These are phyloP conservation scores for Corythornis cristatus DNA, from an alignment of 2,113 vertebrate genomes.

Conservation along the genomic window DNA sequence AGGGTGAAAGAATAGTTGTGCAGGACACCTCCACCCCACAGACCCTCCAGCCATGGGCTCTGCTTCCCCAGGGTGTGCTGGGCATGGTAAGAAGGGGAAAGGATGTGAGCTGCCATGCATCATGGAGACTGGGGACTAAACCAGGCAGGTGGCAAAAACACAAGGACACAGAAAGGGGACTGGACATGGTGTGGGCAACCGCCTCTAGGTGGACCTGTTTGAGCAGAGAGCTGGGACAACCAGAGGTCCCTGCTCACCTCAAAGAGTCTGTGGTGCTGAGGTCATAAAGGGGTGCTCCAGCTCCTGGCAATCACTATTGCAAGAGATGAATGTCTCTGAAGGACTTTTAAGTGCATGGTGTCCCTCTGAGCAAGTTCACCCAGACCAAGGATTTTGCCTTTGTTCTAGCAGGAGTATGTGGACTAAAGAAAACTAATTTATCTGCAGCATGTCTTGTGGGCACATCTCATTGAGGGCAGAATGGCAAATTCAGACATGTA, in stretches of 20 bases:
- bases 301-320: not conserved
- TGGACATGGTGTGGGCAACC: not conserved
- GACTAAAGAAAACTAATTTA: not conserved
- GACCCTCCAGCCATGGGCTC: not conserved
- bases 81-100: not conserved
- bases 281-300: not conserved
- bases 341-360: not conserved
- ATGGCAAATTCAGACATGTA: not conserved
- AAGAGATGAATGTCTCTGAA: not conserved
- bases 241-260: not conserved
- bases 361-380: not conserved
- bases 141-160: not conserved
- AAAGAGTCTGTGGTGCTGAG: not conserved
- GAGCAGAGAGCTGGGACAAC: not conserved
- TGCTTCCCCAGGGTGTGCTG: not conserved
- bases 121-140: not conserved
- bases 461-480: accelerated
- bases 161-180: not conserved
- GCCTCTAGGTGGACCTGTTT: not conserved
- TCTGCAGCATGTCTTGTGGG: not conserved
- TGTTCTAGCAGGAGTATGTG: not conserved
- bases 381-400: too few relatives aligned
- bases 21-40: not conserved
- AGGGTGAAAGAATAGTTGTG: not conserved
- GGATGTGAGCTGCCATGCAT: not conserved